phyloP scores from a whole-genome alignment of 2,113 vertebrate genomes.

The Nematolebias whitei region DNA sequence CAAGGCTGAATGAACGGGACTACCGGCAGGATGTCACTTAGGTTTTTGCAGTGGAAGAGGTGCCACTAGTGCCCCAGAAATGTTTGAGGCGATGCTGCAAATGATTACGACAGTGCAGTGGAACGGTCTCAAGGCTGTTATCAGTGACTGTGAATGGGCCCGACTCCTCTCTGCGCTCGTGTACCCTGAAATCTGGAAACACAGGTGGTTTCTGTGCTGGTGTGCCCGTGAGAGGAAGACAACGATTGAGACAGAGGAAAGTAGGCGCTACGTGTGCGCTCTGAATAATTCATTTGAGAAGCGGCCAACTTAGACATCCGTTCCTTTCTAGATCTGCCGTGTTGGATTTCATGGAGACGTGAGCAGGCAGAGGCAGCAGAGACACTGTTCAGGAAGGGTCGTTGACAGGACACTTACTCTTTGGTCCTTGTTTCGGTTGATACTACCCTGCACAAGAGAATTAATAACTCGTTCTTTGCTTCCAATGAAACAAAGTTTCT shows the following conservation, averaged over 20 bases:
- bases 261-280: slow-evolving; percentile 46
- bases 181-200: slow-evolving; percentile 14
- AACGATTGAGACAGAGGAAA: slow-evolving; percentile 32
- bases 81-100: slow-evolving; percentile 5
- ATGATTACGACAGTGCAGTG: slow-evolving; percentile 9
- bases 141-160: slow-evolving; percentile 30
- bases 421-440: no score
- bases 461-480: no score
- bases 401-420: no score
- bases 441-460: no score
- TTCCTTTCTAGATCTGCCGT: slow-evolving; percentile 27
- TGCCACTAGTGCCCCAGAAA: slow-evolving; percentile 45
- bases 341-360: slow-evolving; percentile 25
- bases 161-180: slow-evolving; percentile 19
- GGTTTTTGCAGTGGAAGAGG: slow-evolving; percentile 23
- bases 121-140: slow-evolving; percentile 26
- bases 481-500: no score
- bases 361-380: slow-evolving; percentile 28
- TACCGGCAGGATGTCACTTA: slow-evolving; percentile 32
- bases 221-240: slow-evolving; percentile 39
- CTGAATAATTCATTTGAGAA: slow-evolving; percentile 58
- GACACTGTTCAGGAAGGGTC: neutral
- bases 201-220: slow-evolving; percentile 34
- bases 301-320: slow-evolving; percentile 45
- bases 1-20: slow-evolving; percentile 61